Conservation (phyloP, 2,888 invertebrate species). For the Masnerella sp. region DNA sequence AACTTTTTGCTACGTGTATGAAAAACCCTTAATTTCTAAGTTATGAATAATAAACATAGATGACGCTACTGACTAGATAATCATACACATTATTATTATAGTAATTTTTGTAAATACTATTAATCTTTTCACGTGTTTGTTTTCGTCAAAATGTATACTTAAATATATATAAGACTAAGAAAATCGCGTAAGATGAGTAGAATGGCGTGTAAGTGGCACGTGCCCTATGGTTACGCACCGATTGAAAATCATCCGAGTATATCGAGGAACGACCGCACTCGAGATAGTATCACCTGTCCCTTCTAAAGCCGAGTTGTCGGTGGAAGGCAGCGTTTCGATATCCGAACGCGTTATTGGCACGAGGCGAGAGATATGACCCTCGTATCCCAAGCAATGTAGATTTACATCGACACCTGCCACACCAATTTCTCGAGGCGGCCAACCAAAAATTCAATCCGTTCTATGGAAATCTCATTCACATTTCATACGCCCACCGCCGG, state of each 20-base stretch:
- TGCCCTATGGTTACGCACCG: conserved; percentile 62
- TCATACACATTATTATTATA: too few species aligned
- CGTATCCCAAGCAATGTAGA: conserved; percentile 57
- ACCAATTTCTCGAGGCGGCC: conserved; percentile 53
- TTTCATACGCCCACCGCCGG: conserved; percentile 26
- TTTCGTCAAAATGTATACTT: neutral
- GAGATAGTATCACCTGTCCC: conserved; percentile 61
- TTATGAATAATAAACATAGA: too few species aligned
- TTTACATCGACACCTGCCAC: conserved; percentile 61
- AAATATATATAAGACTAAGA: neutral
- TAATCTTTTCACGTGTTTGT: too few species aligned
- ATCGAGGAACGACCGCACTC: conserved; percentile 52
- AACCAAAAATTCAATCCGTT: conserved; percentile 60
- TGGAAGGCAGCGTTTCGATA: conserved; percentile 43
- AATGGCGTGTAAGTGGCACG: conserved; percentile 57
- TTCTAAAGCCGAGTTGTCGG: conserved; percentile 29
- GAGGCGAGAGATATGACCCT: conserved; percentile 53
- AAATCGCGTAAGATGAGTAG: conserved; percentile 32
- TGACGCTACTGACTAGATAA: too few species aligned
- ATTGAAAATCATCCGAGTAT: conserved; percentile 62
- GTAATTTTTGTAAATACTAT: too few species aligned
- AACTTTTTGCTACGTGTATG: too few species aligned
- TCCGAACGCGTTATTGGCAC: conserved; percentile 54
- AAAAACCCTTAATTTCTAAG: too few species aligned
- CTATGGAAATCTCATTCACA: conserved; percentile 49